A percentile compares a stretch with the other conserved stretches of the same genome.
Conservation (phyloP, 1,140 invertebrate species). For the Dreissena rostriformis region DNA sequence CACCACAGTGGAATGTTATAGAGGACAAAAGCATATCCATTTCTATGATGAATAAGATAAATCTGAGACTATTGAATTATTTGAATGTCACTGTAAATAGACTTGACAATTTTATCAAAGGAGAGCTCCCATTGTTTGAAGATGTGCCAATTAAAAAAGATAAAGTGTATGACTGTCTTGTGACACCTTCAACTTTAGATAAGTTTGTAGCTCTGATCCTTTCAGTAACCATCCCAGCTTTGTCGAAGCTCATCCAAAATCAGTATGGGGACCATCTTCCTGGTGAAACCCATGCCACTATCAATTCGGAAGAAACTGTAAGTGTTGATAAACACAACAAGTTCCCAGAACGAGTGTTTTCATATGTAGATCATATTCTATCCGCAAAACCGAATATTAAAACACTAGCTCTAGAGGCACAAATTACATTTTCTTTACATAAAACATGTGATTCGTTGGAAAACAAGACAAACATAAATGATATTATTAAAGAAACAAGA, state of each 20-base stretch:
- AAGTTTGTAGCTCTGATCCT: background rate
- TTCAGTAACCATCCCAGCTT: background rate
- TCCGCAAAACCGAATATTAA: constrained; percentile 28
- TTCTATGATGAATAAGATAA: constrained; percentile 49
- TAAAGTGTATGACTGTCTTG: background rate
- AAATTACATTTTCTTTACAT: constrained; percentile 24
- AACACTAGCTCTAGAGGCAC: constrained; percentile 19
- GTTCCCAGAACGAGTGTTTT: constrained; percentile 30
- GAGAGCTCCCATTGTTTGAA: background rate
- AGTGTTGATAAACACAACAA: constrained; percentile 44
- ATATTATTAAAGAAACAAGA: constrained; percentile 1
- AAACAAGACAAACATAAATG: background rate
- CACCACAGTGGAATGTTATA: too few relatives aligned
- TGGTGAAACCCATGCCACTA: background rate
- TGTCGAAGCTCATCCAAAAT: constrained; percentile 2
- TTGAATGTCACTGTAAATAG: background rate
- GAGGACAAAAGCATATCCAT: too few relatives aligned
- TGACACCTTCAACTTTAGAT: background rate
- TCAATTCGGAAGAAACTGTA: background rate
- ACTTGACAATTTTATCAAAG: constrained; percentile 13
- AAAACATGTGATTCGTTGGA: constrained; percentile 16
- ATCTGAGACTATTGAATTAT: constrained; percentile 24
- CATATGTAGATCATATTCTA: constrained; percentile 35
- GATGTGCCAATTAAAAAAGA: constrained; percentile 3
- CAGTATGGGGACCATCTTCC: constrained; percentile 34